Base-by-base conservation (phyloP, 2,113 vertebrate genomes). In the Bettongia penicillata region DNA sequence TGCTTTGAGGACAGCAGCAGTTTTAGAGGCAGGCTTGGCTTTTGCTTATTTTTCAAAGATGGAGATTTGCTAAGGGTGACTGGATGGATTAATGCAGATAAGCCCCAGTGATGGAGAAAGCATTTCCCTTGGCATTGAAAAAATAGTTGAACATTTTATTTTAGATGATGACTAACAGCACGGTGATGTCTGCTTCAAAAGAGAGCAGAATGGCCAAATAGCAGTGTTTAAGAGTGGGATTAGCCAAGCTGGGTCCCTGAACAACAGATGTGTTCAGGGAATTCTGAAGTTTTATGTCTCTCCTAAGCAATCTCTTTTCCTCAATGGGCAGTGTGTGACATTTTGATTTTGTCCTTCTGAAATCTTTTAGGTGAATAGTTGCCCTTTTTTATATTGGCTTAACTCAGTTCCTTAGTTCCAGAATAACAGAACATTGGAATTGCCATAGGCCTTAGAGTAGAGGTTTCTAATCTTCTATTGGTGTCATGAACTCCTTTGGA, bases 111-210 rank as follows among this genome's bases (percentile, higher is more conserved):
- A 68, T 49, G 51, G 5, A 52, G 91, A 84, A 47, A 53, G 89
- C 57, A 94, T 68, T 53, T 91, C 52, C 25, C 48, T 0, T 10
- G 55, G 47, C 53, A 1, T 68, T 93, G 19, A 37, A 31, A 51
- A 61, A 57, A 55, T 92, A 53, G 16, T 49, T 49, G 92, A 89
- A 11, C 55, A 24, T 90, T 77, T 77, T 51, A 92, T 92, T 77
- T 93, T 0, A 89, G 90, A 55, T 93, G 94, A 94, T 92, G 50
- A 97, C 68, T 84, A 84, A 93, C 11, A 90, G 7, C 52, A 93
- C 57, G 93, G 9, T 53, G 95, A 24, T 92, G 57, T 84, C 68
- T 94, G 8, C 0, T n/a, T 94, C 57, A 90, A 24, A 25, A n/a
- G 12, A 90, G 49, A 49, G n/a, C 16, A 57, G 90, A 90, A 43